Percentiles rank a stretch among this genome's conserved stretches.
Evolutionary conservation across 2,113 vertebrate genomes (phyloP).

Genomic region (Oenanthe oenanthe): DNA sequence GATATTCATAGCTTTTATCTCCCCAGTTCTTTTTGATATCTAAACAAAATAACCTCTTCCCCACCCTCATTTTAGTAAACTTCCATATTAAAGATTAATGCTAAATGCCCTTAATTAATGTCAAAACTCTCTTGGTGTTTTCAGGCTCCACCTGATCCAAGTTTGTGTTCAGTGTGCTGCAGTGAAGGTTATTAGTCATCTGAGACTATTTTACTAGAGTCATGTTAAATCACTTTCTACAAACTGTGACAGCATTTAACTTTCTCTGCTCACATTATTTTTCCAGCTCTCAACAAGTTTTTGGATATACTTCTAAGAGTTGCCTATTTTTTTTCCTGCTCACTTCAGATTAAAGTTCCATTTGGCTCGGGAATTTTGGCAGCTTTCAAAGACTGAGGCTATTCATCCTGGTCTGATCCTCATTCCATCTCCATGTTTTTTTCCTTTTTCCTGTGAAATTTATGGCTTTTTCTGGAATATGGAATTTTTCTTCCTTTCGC

Average conservation of each 20-base stretch:
- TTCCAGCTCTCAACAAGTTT: neutral
- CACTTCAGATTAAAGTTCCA: neutral
- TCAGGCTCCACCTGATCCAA: neutral
- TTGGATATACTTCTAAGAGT: neutral
- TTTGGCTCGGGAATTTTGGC: neutral
- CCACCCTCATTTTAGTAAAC: neutral
- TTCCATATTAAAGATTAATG: neutral
- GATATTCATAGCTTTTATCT: neutral
- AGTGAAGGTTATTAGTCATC: neutral
- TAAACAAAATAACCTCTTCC: neutral
- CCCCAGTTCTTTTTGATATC: neutral
- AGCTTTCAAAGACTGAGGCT: neutral
- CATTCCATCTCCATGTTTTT: neutral
- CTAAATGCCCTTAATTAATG: slow-evolving; percentile 4
- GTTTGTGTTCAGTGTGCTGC: neutral
- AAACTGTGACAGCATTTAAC: neutral
- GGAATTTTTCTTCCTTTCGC: neutral
- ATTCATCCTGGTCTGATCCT: neutral
- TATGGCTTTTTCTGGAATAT: neutral
- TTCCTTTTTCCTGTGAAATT: neutral
- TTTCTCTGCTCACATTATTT: neutral
- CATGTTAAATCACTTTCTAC: neutral
- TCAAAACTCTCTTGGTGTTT: neutral
- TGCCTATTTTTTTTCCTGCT: neutral
- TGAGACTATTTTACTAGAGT: neutral